Evolutionary conservation across 1,140 invertebrate species (phyloP), one percentile per base, ranked within the genome.

Genomic region (Drosophila nikananu): DNA sequence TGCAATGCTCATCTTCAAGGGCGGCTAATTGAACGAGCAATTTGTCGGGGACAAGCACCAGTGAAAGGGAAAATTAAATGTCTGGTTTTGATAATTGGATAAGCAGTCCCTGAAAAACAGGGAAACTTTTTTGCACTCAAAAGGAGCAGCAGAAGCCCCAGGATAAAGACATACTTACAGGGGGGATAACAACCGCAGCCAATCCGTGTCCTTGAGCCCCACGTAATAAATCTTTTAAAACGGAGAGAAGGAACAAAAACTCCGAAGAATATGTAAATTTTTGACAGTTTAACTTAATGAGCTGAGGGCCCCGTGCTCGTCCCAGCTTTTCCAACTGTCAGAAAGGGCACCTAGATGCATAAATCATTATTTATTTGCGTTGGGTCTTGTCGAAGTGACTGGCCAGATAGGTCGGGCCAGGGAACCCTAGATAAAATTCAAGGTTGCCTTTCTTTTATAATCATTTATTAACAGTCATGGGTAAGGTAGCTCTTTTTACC

Each of bases 201-300:
- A 39, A 70, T 49, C 57, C 30, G 25, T 39, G 48, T 41, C 55
- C 58, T 68, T 74, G 48, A 49, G 59, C 39, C 41, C 35, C 41
- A 61, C 23, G 55, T 78, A 81, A 89, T 83, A 87, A 89, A 89
- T 87, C 81, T 81, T 81, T 42, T 52, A 19, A 52, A 54, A 65
- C 25, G 23, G 10, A 44, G 17, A 21, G 52, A 25, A n/a, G 13
- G 39, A 41, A 49, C 23, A 59, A 57, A 60, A 68, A 60, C 21
- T 37, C 51, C 46, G 42, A 64, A 39, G 68, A 89, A 89, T 89
- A 84, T 84, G 82, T 66, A 87, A 87, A 75, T 81, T 81, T 83
- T 89, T 89, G 84, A 87, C 84, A 87, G 81, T 81, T 89, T 89
- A 87, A 87, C 77, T 72, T 87, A 89, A 89, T 87, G 84, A 83